phyloP scores from a whole-genome alignment of 2,888 invertebrate species.

The Gasteruption jaculator region DNA sequence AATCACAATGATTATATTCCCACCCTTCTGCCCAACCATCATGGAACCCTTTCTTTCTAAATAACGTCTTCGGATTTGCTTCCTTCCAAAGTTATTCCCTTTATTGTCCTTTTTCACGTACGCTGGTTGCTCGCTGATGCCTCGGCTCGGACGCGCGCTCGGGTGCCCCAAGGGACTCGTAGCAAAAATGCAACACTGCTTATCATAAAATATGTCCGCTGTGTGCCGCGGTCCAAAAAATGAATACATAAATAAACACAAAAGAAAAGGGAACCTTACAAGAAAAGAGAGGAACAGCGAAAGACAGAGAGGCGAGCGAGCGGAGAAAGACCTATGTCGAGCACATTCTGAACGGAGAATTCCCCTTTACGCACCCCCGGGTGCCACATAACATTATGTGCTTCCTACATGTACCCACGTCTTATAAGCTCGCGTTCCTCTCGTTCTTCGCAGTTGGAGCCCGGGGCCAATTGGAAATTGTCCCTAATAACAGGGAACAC shows the following conservation, averaged over 20 bases:
- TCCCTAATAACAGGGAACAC: constrained; percentile 51
- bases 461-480: constrained; percentile 50
- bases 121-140: too few relatives aligned
- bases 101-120: too few relatives aligned
- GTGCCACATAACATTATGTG: constrained; percentile 39
- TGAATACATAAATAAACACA: neutral
- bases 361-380: constrained; percentile 34
- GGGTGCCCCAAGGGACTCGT: constrained; percentile 24
- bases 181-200: constrained; percentile 44
- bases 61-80: too few relatives aligned
- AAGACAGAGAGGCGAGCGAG: neutral
- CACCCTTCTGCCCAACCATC: constrained; percentile 35
- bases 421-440: constrained; percentile 21
- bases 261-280: neutral
- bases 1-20: constrained; percentile 50
- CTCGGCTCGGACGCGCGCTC: constrained; percentile 25
- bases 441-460: constrained; percentile 31
- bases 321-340: too few relatives aligned
- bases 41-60: too few relatives aligned
- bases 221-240: constrained; percentile 24
- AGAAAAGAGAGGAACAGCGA: constrained; percentile 1
- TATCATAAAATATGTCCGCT: constrained; percentile 48
- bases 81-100: too few relatives aligned
- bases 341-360: too few relatives aligned
- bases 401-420: constrained; percentile 27